Conservation (phyloP, 2,113 vertebrate genomes). For the Ovibos moschatus region DNA sequence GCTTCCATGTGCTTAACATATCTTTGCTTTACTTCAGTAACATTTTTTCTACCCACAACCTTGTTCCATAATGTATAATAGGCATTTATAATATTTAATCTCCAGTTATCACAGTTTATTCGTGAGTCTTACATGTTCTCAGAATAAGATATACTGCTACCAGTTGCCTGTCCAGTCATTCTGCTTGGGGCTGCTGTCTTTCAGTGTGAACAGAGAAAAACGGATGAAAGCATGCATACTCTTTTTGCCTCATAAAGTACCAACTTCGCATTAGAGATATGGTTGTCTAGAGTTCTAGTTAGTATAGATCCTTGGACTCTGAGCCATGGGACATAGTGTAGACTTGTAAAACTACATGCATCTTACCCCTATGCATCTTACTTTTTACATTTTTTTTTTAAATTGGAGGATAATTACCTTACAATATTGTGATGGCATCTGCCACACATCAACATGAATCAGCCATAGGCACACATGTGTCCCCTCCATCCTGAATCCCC, state of each 20-base stretch:
- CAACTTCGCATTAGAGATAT: neutral
- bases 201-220: neutral
- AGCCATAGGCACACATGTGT: neutral
- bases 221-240: neutral
- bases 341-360: neutral
- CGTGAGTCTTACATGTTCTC: neutral
- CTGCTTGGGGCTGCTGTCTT: neutral
- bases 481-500: neutral
- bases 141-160: neutral
- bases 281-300: neutral
- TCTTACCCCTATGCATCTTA: neutral
- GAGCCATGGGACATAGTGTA: neutral
- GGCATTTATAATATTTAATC: neutral
- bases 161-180: neutral
- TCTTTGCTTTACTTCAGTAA: neutral
- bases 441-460: neutral
- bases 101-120: neutral
- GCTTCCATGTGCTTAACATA: neutral
- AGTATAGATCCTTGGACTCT: neutral
- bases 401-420: neutral
- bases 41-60: neutral
- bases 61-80: neutral
- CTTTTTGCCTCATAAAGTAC: neutral
- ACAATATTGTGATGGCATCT: neutral
- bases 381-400: neutral